Conservation (phyloP, 2,113 vertebrate genomes). For the Turnix velox region DNA sequence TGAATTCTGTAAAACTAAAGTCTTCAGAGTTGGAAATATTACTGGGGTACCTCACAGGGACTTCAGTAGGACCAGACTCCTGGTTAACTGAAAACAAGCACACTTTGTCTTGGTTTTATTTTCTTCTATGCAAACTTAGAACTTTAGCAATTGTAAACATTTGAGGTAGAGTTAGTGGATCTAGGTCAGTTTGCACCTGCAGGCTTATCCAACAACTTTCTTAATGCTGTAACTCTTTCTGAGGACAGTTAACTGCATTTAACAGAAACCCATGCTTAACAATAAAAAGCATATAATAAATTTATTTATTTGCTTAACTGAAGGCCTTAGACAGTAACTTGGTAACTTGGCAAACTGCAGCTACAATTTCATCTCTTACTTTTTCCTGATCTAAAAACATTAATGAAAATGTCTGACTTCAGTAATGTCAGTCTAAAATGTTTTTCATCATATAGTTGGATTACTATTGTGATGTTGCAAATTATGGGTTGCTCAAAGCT, state of each 20-base stretch:
- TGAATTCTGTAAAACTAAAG: neutral
- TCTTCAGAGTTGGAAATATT: neutral
- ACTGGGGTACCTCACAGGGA: neutral
- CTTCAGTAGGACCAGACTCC: too few species aligned
- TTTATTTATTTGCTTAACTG: neutral
- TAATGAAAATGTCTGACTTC: neutral
- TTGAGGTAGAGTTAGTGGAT: neutral
- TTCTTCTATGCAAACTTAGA: neutral
- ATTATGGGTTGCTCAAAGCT: neutral
- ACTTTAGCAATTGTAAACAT: neutral
- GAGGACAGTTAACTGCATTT: neutral
- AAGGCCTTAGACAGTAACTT: neutral
- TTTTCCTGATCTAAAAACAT: neutral
- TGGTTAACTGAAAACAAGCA: neutral
- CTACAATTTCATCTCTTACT: neutral
- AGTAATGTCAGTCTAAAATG: neutral
- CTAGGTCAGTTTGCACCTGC: neutral
- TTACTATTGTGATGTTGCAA: neutral
- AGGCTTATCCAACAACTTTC: neutral
- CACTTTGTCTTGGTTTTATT: neutral
- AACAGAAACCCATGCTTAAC: neutral
- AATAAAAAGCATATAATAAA: neutral
- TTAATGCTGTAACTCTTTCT: neutral
- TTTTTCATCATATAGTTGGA: neutral
- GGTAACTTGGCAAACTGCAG: neutral